These are phyloP conservation scores for Wiebesia pumilae DNA, from an alignment of 1,140 invertebrate species.

Conservation along the genomic window DNA sequence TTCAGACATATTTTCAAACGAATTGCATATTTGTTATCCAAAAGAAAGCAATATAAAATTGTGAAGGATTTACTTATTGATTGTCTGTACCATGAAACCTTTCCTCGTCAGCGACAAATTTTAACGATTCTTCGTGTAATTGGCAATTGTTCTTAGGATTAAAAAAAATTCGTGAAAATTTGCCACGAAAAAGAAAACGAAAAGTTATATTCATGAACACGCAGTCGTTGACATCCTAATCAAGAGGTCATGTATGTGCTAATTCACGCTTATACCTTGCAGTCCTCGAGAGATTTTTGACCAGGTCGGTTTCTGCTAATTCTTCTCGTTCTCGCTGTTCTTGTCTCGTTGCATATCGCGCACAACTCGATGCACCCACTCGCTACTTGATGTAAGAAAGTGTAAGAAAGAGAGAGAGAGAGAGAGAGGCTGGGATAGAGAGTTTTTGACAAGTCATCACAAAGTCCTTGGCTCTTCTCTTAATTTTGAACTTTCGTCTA, in stretches of 20 bases:
- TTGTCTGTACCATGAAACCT: not conserved
- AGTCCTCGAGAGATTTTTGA: not conserved
- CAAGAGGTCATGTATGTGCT: constrained; percentile 35
- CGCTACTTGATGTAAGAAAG: constrained; percentile 23
- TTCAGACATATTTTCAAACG: too few species aligned
- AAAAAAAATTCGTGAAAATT: not conserved
- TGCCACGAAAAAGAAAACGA: not conserved
- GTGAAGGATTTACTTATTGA: not conserved
- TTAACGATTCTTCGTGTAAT: not conserved
- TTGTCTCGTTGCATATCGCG: not conserved
- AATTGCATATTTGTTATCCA: not conserved
- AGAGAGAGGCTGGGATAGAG: not conserved
- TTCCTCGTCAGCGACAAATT: not conserved
- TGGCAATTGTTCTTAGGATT: not conserved
- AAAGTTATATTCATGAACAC: not conserved
- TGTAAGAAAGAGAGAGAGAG: not conserved
- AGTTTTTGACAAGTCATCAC: constrained; percentile 29
- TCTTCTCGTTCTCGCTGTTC: not conserved
- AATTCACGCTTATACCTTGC: constrained; percentile 10
- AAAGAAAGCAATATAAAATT: not conserved
- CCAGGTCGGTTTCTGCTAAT: not conserved
- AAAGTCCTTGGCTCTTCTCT: constrained; percentile 59
- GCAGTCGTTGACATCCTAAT: constrained; percentile 41
- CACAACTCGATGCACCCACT: constrained; percentile 11
- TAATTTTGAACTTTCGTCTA: constrained; percentile 62